Conservation (phyloP, 2,888 invertebrate species). For the Drosophila birchii region DNA sequence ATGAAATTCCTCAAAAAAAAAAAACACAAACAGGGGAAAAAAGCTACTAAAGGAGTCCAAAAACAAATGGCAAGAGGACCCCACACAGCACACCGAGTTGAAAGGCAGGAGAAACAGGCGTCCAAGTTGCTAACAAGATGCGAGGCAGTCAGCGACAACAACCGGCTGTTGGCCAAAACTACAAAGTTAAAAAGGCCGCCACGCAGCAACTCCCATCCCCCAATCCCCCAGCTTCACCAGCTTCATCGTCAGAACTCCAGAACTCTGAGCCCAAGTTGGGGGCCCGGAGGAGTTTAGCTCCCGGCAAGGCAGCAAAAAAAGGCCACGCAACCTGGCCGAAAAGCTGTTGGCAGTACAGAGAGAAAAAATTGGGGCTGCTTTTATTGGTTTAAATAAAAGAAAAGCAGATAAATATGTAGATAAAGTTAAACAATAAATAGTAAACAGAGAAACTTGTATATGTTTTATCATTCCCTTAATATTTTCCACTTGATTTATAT, state of each 20-base stretch:
- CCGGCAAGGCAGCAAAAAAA: conserved; percentile 34
- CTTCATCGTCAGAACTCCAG: conserved; percentile 1
- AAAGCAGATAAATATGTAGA: background rate
- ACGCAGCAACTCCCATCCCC: conserved; percentile 52
- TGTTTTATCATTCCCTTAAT: no score
- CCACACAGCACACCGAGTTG: conserved; percentile 25
- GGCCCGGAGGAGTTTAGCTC: conserved; percentile 20
- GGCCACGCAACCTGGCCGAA: conserved; percentile 61
- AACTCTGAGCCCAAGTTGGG: conserved; percentile 23
- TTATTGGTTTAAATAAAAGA: background rate
- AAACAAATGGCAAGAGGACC: conserved; percentile 32
- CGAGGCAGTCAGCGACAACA: conserved; percentile 66
- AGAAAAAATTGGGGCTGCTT: background rate
- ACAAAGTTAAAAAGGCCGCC: conserved; percentile 71
- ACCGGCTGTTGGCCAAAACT: conserved; percentile 61
- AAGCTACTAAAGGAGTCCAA: background rate
- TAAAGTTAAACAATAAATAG: background rate
- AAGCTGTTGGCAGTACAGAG: conserved; percentile 9
- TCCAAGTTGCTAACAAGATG: conserved; percentile 71
- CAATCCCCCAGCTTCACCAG: background rate
- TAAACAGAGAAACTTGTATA: no score
- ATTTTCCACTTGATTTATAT: background rate
- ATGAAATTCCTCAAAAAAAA: conserved; percentile 19
- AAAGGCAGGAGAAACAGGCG: conserved; percentile 34
- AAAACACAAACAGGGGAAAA: background rate